Base-by-base conservation (phyloP, 2,797 vertebrate genomes). In the Phaenicophaeus curvirostris region DNA sequence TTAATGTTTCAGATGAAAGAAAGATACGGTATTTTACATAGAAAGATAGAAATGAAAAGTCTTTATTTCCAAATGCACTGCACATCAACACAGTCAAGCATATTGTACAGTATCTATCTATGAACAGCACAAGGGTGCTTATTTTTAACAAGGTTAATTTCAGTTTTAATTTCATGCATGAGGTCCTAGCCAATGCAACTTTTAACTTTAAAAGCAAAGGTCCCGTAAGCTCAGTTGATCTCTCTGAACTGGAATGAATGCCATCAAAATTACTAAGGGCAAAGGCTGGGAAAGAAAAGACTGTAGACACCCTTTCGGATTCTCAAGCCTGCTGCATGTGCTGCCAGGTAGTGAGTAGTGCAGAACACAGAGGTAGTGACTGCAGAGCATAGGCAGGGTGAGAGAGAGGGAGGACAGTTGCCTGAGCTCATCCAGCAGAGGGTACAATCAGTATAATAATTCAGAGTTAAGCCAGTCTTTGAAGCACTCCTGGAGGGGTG, bases 111-210 rank as follows among this genome's bases (percentile, higher is more conserved):
- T 66, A 39, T 71, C 74, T 91, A 27, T 62, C 54, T 63, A 57
- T 39, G 69, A 81, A 63, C 35, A 69, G 28, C 33, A 77, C 17
- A 84, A 55, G 37, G 25, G 20, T 87, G n/a, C 37, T 86, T 74
- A 87, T 83, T 87, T 85, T 91, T 82, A 89, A 85, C 74, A 73
- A 93, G 63, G 55, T 78, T 93, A 88, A 90, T 90, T 94, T 94
- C 67, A 85, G 25, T 69, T 89, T 84, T 86, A 92, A 93, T 93
- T 94, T 94, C 63, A 92, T 71, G 63, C 16, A 25, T 53, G 66
- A 91, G 37, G n/a, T 67, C 63, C 44, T 77, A 93, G 65, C 15
- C 68, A 87, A 42, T 58, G 46, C 73, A 87, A 87, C 57, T 92
- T 83, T 90, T 76, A 87, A 92, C 74, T 93, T 76, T 71, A 79